These are phyloP conservation scores for Nematostella vectensis DNA, from an alignment of 92 coral and sea anemone genomes.

Conservation along the genomic window DNA sequence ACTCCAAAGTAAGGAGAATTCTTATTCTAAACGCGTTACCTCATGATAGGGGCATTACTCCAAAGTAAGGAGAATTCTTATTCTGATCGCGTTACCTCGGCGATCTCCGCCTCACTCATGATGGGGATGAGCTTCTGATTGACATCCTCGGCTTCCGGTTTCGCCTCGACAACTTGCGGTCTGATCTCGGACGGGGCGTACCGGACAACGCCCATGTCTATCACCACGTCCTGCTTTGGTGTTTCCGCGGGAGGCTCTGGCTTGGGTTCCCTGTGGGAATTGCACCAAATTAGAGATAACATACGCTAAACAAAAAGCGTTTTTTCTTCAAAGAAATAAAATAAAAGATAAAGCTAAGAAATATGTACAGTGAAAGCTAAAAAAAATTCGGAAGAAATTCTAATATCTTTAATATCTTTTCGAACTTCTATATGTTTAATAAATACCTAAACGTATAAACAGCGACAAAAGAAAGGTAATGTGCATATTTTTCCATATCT, in stretches of 20 bases:
- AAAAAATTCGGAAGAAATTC: too few relatives aligned
- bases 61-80: too few relatives aligned
- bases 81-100: too few relatives aligned
- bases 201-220: conserved; percentile 85
- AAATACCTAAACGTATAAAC: too few relatives aligned
- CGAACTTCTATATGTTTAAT: too few relatives aligned
- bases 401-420: too few relatives aligned
- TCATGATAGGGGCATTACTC: too few relatives aligned
- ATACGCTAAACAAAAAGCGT: not conserved
- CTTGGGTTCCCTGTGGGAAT: conserved; percentile 47
- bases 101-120: conserved; percentile 83
- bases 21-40: too few relatives aligned
- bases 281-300: not conserved
- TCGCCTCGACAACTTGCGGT: conserved; percentile 70
- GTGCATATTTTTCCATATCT: too few relatives aligned
- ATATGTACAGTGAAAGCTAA: too few relatives aligned
- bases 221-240: conserved; percentile 43
- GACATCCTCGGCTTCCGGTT: conserved; percentile 79
- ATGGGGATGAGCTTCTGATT: conserved; percentile 91
- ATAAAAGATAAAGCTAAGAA: not conserved
- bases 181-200: conserved; percentile 63
- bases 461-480: too few relatives aligned
- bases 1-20: too few relatives aligned
- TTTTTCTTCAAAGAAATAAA: not conserved
- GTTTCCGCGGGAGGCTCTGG: conserved; percentile 33